Evolutionary conservation across 30 jellyfish, hydroid and myxozoan species (phyloP).

Genomic region (Nemopilema nomurai): DNA sequence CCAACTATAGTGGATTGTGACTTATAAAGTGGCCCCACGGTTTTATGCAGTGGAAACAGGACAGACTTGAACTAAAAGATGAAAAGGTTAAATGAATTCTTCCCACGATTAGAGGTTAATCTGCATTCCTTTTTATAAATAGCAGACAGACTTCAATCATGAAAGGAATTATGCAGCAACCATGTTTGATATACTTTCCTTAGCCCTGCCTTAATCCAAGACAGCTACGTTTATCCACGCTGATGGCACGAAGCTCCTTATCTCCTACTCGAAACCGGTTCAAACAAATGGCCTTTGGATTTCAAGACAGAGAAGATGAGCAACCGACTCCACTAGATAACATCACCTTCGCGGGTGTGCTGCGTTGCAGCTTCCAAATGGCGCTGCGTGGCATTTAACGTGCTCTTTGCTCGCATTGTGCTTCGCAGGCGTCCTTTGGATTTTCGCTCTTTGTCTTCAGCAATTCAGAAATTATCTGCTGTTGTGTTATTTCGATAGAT

Average conservation of each 20-base stretch:
- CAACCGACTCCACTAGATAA: slow-evolving; percentile 38
- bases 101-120: slow-evolving; percentile 31
- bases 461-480: background rate
- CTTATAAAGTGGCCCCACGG: too few species aligned
- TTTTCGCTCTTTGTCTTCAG: background rate
- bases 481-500: background rate
- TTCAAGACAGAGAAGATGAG: background rate
- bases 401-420: background rate
- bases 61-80: background rate
- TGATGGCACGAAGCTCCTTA: slow-evolving; percentile 10
- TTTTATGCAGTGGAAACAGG: background rate
- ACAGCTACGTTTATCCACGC: slow-evolving; percentile 6
- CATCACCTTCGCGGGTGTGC: slow-evolving; percentile 1
- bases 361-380: background rate
- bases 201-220: slow-evolving; percentile 8
- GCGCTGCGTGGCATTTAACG: slow-evolving; percentile 9
- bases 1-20: too few species aligned
- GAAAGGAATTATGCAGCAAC: slow-evolving; percentile 40
- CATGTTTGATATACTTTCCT: slow-evolving; percentile 48
- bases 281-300: background rate
- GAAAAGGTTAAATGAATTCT: slow-evolving; percentile 67
- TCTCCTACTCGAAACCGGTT: background rate
- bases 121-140: slow-evolving; percentile 19
- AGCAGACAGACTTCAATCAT: slow-evolving; percentile 40
- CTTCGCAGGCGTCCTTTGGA: slow-evolving; percentile 33